Conservation (phyloP, 2,888 invertebrate genomes). For the Polyommatus iphigenia region DNA sequence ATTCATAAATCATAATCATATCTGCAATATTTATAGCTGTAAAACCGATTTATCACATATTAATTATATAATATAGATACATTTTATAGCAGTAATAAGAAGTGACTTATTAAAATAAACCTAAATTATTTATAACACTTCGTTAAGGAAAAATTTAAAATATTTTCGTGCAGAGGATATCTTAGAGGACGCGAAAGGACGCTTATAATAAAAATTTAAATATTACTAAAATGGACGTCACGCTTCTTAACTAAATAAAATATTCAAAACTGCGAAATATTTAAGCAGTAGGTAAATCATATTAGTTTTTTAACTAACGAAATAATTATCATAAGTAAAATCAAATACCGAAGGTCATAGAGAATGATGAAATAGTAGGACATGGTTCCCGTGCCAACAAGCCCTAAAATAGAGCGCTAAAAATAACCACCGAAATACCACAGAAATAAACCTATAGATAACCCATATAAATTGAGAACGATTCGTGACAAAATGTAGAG, state of each 20-base stretch:
- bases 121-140: too few species aligned
- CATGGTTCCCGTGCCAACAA: constrained; percentile 43
- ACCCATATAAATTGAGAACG: neutral
- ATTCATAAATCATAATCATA: constrained; percentile 14
- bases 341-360: constrained; percentile 34
- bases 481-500: neutral
- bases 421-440: constrained; percentile 18
- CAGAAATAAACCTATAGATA: constrained; percentile 35
- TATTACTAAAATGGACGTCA: too few species aligned
- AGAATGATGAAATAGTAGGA: constrained; percentile 36
- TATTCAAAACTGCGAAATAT: constrained; percentile 9
- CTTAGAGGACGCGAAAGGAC: too few species aligned
- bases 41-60: constrained; percentile 12
- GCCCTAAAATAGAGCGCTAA: constrained; percentile 37
- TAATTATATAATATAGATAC: neutral
- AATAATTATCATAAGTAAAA: constrained; percentile 13
- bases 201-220: too few species aligned
- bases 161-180: too few species aligned
- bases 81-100: neutral
- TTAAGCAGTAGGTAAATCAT: neutral
- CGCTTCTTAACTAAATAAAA: too few species aligned
- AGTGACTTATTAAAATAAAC: too few species aligned
- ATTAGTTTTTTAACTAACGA: neutral
- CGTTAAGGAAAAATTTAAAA: too few species aligned
- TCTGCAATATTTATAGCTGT: constrained; percentile 13